Base-by-base conservation (phyloP, 1,140 invertebrate species). In the Ceratina calcarata region DNA sequence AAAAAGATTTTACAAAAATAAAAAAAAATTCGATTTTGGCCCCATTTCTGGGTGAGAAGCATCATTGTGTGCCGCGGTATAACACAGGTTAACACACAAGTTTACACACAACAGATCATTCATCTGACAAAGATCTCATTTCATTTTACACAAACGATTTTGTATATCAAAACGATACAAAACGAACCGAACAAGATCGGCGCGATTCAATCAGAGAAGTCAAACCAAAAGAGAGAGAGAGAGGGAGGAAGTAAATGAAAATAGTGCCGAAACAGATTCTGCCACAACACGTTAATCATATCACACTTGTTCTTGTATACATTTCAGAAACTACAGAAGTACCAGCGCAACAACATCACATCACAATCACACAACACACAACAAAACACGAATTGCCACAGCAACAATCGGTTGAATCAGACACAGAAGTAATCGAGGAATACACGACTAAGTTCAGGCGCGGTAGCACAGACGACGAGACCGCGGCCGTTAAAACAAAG, bases 321-420 rank as follows among this genome's bases (percentile, higher is more conserved):
- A 91, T 93, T 93, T 92, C 92, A 93, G 92, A 93, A 92, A 92
- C 88, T 60, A 90, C 89, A 91, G 90, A 91, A 91, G 92, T 86
- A 91, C 84, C 83, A 90, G 92, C 91, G 87, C 91, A 93, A 88
- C 89, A 92, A 89, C 89, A 93, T 83, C 71, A 92, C 90, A 92
- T 90, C 86, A 90, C 84, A 90, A 86, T 85, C 76, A 91, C 90
- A 92, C 89, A 85, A 89, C 84, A 91, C 89, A 92, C 70, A 85
- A 90, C 83, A 89, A 93, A 91, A 94, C 93, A 94, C 90, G 92
- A 91, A 81, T 84, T 76, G 79, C 88, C 78, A 90, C 85, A 88
- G 77, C 84, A 88, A 85, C 81, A 78, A 71, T 78, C 72, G 80
- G 81, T 73, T 65, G 91, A 92, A 65, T 91, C 91, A 24, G 90